Conservation (phyloP, 2,888 invertebrate genomes). For the Phasia obesa region DNA sequence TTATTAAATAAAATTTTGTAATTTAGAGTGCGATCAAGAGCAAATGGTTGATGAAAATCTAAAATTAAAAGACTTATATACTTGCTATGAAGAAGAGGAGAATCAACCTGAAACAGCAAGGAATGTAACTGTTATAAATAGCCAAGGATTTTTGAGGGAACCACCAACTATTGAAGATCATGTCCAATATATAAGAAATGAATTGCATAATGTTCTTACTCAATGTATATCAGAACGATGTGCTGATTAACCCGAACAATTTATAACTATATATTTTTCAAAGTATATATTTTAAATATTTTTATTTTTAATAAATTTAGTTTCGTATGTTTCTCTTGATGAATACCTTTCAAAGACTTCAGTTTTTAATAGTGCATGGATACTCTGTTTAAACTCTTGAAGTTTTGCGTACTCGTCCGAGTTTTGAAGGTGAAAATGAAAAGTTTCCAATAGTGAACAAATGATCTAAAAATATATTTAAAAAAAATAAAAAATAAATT, state of each 20-base stretch:
- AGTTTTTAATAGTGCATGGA: slow-evolving; percentile 30
- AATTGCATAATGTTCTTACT: slow-evolving; percentile 62
- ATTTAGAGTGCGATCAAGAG: background rate
- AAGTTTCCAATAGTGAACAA: slow-evolving; percentile 72
- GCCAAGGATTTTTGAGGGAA: slow-evolving; percentile 19
- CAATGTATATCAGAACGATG: slow-evolving; percentile 65
- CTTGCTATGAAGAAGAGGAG: slow-evolving; percentile 65
- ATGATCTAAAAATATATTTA: slow-evolving; percentile 71
- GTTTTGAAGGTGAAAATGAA: slow-evolving; percentile 74
- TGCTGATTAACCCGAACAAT: background rate
- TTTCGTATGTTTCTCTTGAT: background rate
- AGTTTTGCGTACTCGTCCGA: slow-evolving; percentile 14
- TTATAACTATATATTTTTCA: background rate
- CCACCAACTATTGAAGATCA: slow-evolving; percentile 32
- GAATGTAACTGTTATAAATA: slow-evolving; percentile 5
- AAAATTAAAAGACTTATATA: slow-evolving; percentile 41
- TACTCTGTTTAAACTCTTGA: slow-evolving; percentile 37
- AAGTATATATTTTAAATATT: slow-evolving; percentile 35
- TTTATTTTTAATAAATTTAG: slow-evolving; percentile 31
- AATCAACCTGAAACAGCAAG: slow-evolving; percentile 14
- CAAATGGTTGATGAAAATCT: background rate
- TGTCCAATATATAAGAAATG: slow-evolving; percentile 42
- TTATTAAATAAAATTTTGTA: background rate
- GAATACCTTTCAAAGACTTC: slow-evolving; percentile 37
- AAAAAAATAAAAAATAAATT: background rate